Conservation (phyloP, 2,888 invertebrate species). For the Microctonus hyperodae region DNA sequence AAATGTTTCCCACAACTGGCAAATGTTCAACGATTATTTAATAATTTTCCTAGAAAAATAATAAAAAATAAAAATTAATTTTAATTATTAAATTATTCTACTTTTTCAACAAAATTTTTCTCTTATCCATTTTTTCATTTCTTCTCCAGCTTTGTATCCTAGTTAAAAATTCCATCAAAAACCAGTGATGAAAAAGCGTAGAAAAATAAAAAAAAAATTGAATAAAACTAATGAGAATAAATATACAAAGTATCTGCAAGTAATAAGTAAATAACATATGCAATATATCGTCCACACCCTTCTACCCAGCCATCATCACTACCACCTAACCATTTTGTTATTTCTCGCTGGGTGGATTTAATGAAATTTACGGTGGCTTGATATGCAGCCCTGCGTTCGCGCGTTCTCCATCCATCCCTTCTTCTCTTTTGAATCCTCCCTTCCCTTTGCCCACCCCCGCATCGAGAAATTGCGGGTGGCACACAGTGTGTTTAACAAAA, state of each 20-base stretch:
- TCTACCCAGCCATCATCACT: neutral
- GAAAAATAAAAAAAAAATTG: too few relatives aligned
- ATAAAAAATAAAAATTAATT: too few relatives aligned
- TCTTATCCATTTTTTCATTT: too few relatives aligned
- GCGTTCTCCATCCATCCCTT: neutral
- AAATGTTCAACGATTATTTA: too few relatives aligned
- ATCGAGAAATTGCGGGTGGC: slow-evolving; percentile 34
- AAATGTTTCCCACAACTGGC: too few relatives aligned
- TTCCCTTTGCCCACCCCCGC: slow-evolving; percentile 20
- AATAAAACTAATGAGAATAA: too few relatives aligned
- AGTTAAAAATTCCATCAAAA: too few relatives aligned
- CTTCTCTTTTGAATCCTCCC: neutral
- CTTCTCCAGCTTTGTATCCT: too few relatives aligned
- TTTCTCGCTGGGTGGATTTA: slow-evolving; percentile 21
- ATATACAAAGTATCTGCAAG: neutral
- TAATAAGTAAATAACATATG: neutral
- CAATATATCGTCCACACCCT: neutral
- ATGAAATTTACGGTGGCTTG: slow-evolving; percentile 33
- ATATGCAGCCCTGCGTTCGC: slow-evolving; percentile 25
- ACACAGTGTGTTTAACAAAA: slow-evolving; percentile 51
- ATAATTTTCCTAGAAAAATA: too few relatives aligned
- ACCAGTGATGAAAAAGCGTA: too few relatives aligned
- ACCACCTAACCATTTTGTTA: neutral
- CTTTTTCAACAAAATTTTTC: too few relatives aligned
- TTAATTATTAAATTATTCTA: too few relatives aligned